phyloP scores from a whole-genome alignment of 1,140 invertebrate species.

The Hylaeus volcanicus region DNA sequence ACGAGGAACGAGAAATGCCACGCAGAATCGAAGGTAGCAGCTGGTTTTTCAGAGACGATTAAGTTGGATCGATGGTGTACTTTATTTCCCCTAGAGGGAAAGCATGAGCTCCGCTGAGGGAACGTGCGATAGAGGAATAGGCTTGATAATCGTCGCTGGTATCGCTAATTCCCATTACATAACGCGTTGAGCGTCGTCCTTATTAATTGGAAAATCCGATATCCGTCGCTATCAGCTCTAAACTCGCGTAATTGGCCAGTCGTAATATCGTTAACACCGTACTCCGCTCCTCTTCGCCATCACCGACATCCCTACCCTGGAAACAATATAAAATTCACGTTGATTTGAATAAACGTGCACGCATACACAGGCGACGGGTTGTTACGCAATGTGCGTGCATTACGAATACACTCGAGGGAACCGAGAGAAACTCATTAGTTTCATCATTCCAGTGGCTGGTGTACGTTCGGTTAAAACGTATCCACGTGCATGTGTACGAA shows the following conservation, averaged over 20 bases:
- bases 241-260: constrained; percentile 22
- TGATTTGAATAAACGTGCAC: constrained; percentile 44
- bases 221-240: not conserved
- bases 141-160: not conserved
- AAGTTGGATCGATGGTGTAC: too few relatives aligned
- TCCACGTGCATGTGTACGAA: not conserved
- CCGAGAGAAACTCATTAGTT: constrained; percentile 60
- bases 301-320: not conserved
- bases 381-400: constrained; percentile 54
- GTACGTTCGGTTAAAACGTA: constrained; percentile 24
- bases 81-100: too few relatives aligned
- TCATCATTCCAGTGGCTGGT: constrained; percentile 47
- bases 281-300: too few relatives aligned
- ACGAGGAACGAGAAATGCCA: too few relatives aligned
- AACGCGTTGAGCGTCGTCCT: not conserved
- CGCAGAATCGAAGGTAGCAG: too few relatives aligned
- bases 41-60: too few relatives aligned
- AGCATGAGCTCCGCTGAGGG: too few relatives aligned
- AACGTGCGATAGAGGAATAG: not conserved
- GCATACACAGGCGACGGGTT: not conserved
- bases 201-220: constrained; percentile 45
- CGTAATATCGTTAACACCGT: constrained; percentile 7
- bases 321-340: constrained; percentile 21
- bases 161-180: constrained; percentile 23
- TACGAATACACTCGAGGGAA: constrained; percentile 49